Evolutionary conservation across 2,888 invertebrate species (phyloP).

Genomic region (Aphidoletes aphidimyza): DNA sequence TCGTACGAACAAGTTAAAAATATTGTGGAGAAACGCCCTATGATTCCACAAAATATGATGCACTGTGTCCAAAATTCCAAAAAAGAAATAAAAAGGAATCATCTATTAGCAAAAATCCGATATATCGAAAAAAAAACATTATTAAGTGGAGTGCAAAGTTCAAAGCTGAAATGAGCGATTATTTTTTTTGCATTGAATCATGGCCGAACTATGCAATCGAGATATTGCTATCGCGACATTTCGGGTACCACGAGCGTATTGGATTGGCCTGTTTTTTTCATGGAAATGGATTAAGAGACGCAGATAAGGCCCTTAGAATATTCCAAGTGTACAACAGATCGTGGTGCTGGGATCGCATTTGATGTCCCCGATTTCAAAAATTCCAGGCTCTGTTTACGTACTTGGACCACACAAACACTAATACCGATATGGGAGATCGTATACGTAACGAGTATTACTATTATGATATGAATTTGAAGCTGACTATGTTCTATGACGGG

Average conservation of each 20-base stretch:
- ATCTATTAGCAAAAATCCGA: not conserved
- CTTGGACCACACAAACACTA: not conserved
- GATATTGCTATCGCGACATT: not conserved
- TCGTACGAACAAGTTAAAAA: not conserved
- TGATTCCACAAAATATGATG: not conserved
- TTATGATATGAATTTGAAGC: not conserved
- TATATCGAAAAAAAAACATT: not conserved
- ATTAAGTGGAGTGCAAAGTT: not conserved
- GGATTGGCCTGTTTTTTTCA: not conserved
- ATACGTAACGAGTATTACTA: not conserved
- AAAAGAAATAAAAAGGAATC: not conserved
- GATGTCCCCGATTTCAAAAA: not conserved
- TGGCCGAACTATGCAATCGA: not conserved
- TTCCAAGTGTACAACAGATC: not conserved
- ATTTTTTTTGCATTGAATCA: not conserved
- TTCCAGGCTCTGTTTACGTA: not conserved
- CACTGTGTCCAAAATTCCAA: not conserved
- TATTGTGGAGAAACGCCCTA: not conserved
- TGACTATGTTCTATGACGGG: not conserved
- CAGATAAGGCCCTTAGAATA: not conserved
- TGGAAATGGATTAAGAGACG: not conserved
- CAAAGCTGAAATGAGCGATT: not conserved
- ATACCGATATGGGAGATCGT: not conserved
- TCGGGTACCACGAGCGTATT: not conserved
- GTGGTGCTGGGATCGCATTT: not conserved